phyloP scores from a whole-genome alignment of 2,797 vertebrate genomes.

The Sebastes ruberrimus region DNA sequence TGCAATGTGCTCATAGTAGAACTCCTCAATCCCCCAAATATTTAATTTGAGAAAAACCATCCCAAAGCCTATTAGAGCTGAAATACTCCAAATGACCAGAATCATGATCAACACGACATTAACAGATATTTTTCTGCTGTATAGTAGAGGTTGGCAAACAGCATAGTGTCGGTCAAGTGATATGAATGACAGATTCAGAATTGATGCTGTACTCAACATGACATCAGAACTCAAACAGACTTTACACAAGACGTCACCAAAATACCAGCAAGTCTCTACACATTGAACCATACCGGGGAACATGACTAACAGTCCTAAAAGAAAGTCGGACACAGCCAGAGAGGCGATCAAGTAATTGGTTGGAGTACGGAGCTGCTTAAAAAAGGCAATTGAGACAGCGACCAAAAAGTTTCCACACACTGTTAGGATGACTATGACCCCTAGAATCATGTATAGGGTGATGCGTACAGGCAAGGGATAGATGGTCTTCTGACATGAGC shows the following conservation, averaged over 20 bases:
- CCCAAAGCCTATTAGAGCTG: slow-evolving; percentile 36
- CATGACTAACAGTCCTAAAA: slow-evolving; percentile 40
- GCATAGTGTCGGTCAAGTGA: slow-evolving; percentile 47
- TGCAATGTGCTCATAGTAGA: slow-evolving; percentile 17
- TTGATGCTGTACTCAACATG: slow-evolving; percentile 36
- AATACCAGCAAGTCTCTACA: slow-evolving; percentile 48
- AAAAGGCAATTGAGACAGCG: slow-evolving; percentile 20
- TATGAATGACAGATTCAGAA: slow-evolving; percentile 42
- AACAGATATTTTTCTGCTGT: slow-evolving; percentile 34
- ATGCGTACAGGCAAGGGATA: slow-evolving; percentile 15
- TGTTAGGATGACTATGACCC: slow-evolving; percentile 17
- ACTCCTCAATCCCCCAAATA: slow-evolving; percentile 26
- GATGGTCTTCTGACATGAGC: slow-evolving; percentile 34
- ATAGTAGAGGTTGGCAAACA: slow-evolving; percentile 37
- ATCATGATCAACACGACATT: slow-evolving; percentile 20
- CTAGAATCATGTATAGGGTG: slow-evolving; percentile 27
- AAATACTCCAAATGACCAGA: slow-evolving; percentile 33
- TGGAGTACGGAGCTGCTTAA: slow-evolving; percentile 53
- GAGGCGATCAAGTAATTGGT: slow-evolving; percentile 47
- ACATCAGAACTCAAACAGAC: slow-evolving; percentile 32
- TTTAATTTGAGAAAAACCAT: slow-evolving; percentile 37
- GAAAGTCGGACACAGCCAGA: slow-evolving; percentile 36
- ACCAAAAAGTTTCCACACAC: slow-evolving; percentile 49
- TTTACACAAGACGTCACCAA: slow-evolving; percentile 40
- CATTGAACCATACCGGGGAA: slow-evolving; percentile 21